phyloP scores from a whole-genome alignment of 2,888 invertebrate species.

The Pycnomerus fuliginosus region DNA sequence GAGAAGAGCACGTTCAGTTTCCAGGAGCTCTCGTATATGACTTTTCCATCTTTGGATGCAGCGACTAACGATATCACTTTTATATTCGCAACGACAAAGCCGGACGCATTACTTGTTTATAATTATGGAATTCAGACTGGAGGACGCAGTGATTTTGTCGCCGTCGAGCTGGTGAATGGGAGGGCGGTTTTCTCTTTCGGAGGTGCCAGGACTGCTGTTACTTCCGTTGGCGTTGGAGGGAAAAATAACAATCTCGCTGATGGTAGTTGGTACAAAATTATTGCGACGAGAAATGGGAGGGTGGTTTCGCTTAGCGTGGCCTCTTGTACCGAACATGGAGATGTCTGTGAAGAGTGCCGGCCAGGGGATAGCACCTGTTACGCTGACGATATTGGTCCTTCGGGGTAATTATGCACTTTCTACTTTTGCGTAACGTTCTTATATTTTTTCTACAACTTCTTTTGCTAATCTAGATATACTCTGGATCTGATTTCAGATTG shows the following conservation, averaged over 20 bases:
- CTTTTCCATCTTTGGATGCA: slow-evolving; percentile 81
- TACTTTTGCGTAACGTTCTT: background rate
- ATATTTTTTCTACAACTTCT: slow-evolving; percentile 6
- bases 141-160: slow-evolving; percentile 89
- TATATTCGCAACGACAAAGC: slow-evolving; percentile 86
- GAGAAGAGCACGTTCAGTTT: slow-evolving; percentile 90
- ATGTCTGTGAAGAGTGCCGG: slow-evolving; percentile 81
- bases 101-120: slow-evolving; percentile 83
- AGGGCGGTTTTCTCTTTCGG: slow-evolving; percentile 88
- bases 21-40: slow-evolving; percentile 84
- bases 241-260: slow-evolving; percentile 70
- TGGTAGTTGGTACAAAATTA: slow-evolving; percentile 90
- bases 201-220: slow-evolving; percentile 84
- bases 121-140: slow-evolving; percentile 87
- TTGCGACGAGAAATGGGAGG: slow-evolving; percentile 85
- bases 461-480: too few relatives aligned
- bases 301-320: slow-evolving; percentile 83
- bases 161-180: slow-evolving; percentile 83
- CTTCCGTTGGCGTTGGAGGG: slow-evolving; percentile 70
- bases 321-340: slow-evolving; percentile 81
- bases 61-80: slow-evolving; percentile 90
- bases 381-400: slow-evolving; percentile 81
- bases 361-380: slow-evolving; percentile 82
- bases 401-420: slow-evolving; percentile 66
- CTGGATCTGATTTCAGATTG: too few relatives aligned